A percentile compares a stretch with the other conserved stretches of the same genome.
Conservation (phyloP, 2,113 vertebrate species). For the Lichenostomus cassidix region DNA sequence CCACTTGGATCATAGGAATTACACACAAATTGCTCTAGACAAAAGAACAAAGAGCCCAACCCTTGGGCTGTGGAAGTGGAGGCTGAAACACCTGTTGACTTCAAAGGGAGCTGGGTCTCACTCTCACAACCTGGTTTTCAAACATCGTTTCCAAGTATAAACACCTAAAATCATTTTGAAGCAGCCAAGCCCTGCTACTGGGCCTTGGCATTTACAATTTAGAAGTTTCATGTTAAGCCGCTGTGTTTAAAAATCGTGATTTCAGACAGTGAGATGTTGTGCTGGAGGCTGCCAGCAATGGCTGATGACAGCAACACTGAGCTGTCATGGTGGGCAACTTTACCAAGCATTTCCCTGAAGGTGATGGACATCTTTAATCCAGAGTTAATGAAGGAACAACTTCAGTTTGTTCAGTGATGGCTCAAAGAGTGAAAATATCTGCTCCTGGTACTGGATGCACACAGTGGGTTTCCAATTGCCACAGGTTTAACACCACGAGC, state of each 20-base stretch:
- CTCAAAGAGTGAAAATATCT: not conserved
- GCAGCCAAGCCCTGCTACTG: not conserved
- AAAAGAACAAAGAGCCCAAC: slow-evolving; percentile 46
- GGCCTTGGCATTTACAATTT: not conserved
- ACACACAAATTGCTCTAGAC: slow-evolving; percentile 9
- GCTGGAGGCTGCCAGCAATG: not conserved
- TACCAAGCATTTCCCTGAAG: not conserved
- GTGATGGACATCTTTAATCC: not conserved
- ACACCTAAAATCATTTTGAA: not conserved
- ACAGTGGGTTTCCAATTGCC: not conserved
- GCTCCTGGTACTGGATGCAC: not conserved
- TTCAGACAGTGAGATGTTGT: not conserved
- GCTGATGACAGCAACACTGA: not conserved
- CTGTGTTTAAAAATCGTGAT: not conserved
- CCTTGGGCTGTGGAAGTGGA: slow-evolving; percentile 5
- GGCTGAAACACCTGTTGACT: slow-evolving; percentile 8
- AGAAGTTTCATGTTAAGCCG: not conserved
- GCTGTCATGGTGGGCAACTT: fast-evolving
- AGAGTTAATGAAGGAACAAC: not conserved
- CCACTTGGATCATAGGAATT: not conserved
- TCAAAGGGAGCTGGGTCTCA: not conserved
- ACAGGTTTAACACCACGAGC: not conserved
- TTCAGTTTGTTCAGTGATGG: not conserved
- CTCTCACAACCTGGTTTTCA: not conserved
- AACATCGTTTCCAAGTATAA: not conserved